A percentile compares a stretch with the other conserved stretches of the same genome.
Conservation (phyloP, 1,140 invertebrate genomes). For the Linepithema humile region DNA sequence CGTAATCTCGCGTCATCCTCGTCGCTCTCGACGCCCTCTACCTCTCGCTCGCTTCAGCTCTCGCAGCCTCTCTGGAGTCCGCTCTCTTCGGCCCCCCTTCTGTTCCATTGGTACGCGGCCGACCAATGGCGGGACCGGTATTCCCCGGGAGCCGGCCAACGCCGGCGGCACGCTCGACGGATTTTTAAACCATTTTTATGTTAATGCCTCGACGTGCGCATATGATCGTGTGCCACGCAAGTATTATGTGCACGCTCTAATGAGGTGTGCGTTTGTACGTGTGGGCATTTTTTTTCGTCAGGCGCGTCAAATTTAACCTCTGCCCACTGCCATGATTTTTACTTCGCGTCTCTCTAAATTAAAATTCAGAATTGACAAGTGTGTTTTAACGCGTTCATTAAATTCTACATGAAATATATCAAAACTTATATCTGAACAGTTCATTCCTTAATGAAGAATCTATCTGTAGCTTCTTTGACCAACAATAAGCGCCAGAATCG, state of each 20-base stretch:
- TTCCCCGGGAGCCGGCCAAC: slow-evolving; percentile 68
- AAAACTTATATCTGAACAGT: no score
- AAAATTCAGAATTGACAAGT: not conserved
- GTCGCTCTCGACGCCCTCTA: not conserved
- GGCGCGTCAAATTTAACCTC: not conserved
- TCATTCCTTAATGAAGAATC: no score
- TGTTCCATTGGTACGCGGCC: not conserved
- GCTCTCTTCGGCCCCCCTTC: slow-evolving; percentile 33
- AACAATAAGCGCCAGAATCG: not conserved
- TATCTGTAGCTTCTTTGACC: no score
- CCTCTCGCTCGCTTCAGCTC: not conserved
- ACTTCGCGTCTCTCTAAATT: not conserved
- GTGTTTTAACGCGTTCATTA: not conserved
- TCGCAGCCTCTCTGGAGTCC: slow-evolving; percentile 41
- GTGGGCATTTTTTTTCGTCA: not conserved
- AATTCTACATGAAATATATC: not conserved
- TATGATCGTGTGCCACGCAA: not conserved
- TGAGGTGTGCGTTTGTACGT: not conserved
- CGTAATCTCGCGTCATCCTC: not conserved
- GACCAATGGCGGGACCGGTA: slow-evolving; percentile 47
- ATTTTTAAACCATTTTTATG: slow-evolving; percentile 79
- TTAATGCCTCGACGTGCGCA: slow-evolving; percentile 65
- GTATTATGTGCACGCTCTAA: slow-evolving; percentile 56
- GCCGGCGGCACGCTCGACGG: slow-evolving; percentile 29
- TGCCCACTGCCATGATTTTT: not conserved